Evolutionary conservation across 2,113 vertebrate genomes (phyloP).

Genomic region (Ageneiosus marmoratus): DNA sequence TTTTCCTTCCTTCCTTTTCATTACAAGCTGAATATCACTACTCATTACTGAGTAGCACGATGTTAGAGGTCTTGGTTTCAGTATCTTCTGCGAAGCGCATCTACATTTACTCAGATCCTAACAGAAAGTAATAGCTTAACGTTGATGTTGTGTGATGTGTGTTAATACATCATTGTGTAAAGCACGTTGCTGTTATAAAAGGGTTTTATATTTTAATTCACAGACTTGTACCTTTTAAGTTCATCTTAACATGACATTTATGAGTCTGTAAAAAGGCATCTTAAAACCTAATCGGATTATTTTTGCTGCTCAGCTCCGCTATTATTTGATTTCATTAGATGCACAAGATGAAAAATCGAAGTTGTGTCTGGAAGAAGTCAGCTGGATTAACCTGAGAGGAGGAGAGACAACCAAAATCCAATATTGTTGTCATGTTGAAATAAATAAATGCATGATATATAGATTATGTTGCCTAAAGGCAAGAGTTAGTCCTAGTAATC

Average conservation of each 20-base stretch:
- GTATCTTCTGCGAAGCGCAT: not conserved
- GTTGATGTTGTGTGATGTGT: not conserved
- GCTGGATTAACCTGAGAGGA: not conserved
- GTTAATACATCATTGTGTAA: not conserved
- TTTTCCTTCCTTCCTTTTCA: not conserved
- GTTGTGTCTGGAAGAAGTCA: not conserved
- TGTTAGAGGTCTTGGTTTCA: not conserved
- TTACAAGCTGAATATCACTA: not conserved
- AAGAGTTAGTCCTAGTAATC: not conserved
- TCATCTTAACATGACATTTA: not conserved
- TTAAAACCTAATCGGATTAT: not conserved
- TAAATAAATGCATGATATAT: not conserved
- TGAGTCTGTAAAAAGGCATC: not conserved
- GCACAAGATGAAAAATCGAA: not conserved
- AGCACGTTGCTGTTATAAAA: not conserved
- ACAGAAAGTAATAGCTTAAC: not conserved
- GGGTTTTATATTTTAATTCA: not conserved
- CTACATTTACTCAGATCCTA: not conserved
- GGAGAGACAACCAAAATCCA: not conserved
- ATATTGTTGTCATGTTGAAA: not conserved
- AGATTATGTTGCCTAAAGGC: slow-evolving; percentile 2
- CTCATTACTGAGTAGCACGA: not conserved
- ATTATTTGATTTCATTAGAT: not conserved
- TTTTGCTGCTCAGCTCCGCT: not conserved
- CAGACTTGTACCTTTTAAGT: not conserved